Conservation (phyloP, 2,113 vertebrate species). For the Hepsetus odoe region DNA sequence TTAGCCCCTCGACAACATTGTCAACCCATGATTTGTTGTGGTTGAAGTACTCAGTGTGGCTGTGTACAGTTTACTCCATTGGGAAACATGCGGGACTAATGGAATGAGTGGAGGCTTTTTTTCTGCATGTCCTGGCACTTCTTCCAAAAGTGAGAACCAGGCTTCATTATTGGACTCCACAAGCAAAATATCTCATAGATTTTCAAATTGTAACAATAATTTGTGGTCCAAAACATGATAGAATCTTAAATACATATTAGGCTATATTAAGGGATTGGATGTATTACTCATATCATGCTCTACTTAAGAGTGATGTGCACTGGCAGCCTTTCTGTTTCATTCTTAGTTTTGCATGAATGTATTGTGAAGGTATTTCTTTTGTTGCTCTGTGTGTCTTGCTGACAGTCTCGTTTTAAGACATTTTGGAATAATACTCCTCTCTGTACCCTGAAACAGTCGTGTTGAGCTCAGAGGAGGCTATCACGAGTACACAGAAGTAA, state of each 20-base stretch:
- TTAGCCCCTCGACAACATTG: conserved; percentile 62
- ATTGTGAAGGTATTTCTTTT: conserved; percentile 11
- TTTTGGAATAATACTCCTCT: conserved; percentile 49
- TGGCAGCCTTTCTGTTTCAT: conserved; percentile 12
- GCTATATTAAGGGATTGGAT: conserved; percentile 11
- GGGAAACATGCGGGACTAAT: conserved; percentile 37
- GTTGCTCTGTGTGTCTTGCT: conserved; percentile 2
- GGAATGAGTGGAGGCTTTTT: conserved; percentile 48
- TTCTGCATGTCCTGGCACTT: conserved; percentile 58
- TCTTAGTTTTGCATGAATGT: conserved; percentile 33
- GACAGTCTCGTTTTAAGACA: neutral
- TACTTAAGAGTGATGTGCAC: conserved; percentile 47
- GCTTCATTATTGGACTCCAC: conserved; percentile 37
- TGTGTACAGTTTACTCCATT: conserved; percentile 33
- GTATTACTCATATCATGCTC: conserved; percentile 39
- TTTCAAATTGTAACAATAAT: conserved; percentile 10
- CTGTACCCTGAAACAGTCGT: conserved; percentile 69
- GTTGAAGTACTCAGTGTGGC: conserved; percentile 36
- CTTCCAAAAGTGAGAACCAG: conserved; percentile 45
- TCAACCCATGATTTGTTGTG: conserved; percentile 57
- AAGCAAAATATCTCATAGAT: conserved; percentile 16
- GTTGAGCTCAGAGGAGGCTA: conserved; percentile 85
- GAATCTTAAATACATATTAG: conserved; percentile 1
- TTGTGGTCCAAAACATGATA: conserved; percentile 13
- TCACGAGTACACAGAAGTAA: conserved; percentile 96